phyloP scores from a whole-genome alignment of 2,888 invertebrate species.

The Atherix ibis region DNA sequence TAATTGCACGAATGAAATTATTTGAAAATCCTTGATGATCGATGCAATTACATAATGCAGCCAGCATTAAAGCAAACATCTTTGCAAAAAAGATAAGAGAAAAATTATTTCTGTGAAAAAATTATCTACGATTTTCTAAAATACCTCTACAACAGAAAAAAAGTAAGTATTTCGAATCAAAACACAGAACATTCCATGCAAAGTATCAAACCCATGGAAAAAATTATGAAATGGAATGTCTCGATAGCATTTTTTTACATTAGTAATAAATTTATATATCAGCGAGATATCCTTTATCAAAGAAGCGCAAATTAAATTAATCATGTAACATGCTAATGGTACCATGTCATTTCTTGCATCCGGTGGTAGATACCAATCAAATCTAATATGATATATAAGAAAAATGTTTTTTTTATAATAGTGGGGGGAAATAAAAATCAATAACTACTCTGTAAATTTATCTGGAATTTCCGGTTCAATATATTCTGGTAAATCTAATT shows the following conservation, averaged over 20 bases:
- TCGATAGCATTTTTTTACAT: slow-evolving; percentile 6
- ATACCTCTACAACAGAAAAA: slow-evolving; percentile 2
- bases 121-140: no score
- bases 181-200: slow-evolving; percentile 9
- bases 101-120: no score
- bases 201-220: slow-evolving; percentile 6
- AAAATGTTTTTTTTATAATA: no score
- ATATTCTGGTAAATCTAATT: no score
- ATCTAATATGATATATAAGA: no score
- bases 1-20: slow-evolving; percentile 2
- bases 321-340: slow-evolving; percentile 2
- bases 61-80: slow-evolving; percentile 8
- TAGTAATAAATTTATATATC: slow-evolving; percentile 4
- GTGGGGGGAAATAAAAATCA: no score
- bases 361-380: slow-evolving; percentile 2
- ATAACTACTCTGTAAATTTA: no score
- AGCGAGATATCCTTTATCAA: not conserved
- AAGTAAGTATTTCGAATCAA: not conserved
- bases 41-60: slow-evolving; percentile 5
- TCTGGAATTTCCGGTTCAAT: no score
- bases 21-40: slow-evolving; percentile 8
- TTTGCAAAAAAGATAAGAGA: no score
- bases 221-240: slow-evolving; percentile 9
- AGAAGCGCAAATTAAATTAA: not conserved
- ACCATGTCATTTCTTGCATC: no score